Percentiles rank a stretch among this genome's conserved stretches.
Evolutionary conservation across 2,797 vertebrate genomes (phyloP).

Genomic region (Potorous gilbertii): DNA sequence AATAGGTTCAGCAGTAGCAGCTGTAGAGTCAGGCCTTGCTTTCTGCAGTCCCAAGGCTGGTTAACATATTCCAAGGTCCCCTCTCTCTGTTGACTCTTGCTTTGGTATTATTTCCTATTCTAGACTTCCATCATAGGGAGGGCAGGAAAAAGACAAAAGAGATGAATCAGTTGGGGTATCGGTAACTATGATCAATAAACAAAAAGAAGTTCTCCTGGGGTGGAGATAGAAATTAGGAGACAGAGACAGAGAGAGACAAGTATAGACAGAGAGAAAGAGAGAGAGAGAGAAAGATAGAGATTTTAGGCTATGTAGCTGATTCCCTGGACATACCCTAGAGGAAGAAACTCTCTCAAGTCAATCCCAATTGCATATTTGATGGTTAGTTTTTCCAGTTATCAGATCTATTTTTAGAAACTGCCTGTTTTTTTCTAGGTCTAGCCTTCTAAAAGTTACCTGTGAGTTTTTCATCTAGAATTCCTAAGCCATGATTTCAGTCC

Average conservation of each 20-base stretch:
- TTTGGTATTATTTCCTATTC: background rate
- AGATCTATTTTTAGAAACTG: conserved; percentile 8
- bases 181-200: background rate
- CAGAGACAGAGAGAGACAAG: no score
- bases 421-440: background rate
- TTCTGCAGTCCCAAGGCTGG: background rate
- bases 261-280: no score
- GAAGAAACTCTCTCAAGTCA: background rate
- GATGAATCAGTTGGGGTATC: background rate
- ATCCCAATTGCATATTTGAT: background rate
- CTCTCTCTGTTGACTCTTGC: background rate
- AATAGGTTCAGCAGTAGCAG: background rate
- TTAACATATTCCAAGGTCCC: background rate
- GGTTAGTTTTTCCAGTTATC: background rate
- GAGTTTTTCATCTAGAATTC: conserved; percentile 1
- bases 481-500: background rate
- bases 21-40: no score
- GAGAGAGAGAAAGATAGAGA: background rate
- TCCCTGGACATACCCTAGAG: background rate
- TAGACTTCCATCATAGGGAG: background rate
- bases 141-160: background rate
- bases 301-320: background rate
- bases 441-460: background rate
- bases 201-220: background rate
- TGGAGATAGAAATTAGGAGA: background rate